Percentiles rank a stretch among this genome's conserved stretches.
Conservation (phyloP, 2,797 vertebrate genomes). For the Dipus sagitta region DNA sequence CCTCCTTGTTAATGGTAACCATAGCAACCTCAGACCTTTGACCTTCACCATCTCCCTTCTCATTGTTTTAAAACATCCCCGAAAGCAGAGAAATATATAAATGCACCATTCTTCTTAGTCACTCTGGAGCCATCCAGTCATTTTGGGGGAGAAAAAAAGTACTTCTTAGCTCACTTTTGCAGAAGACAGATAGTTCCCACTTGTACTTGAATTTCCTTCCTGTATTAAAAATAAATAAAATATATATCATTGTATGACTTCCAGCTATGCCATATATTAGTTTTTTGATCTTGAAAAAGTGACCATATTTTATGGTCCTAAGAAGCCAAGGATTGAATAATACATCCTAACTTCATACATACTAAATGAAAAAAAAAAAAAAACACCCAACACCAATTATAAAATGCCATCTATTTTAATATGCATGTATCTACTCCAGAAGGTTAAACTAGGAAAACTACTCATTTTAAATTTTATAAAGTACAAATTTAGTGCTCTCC, state of each 20-base stretch:
- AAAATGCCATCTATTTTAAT: slow-evolving; percentile 41
- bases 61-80: slow-evolving; percentile 35
- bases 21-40: background rate
- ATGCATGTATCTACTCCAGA: background rate
- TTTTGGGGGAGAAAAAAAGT: background rate
- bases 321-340: slow-evolving; percentile 5
- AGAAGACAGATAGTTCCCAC: background rate
- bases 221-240: slow-evolving; percentile 47
- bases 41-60: background rate
- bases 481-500: background rate
- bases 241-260: background rate
- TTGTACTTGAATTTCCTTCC: slow-evolving; percentile 25
- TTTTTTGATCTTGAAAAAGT: background rate
- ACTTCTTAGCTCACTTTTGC: background rate
- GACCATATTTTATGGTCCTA: slow-evolving; percentile 43
- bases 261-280: background rate
- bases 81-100: slow-evolving; percentile 17
- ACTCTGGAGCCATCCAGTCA: background rate
- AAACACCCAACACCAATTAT: background rate
- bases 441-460: slow-evolving; percentile 41
- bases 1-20: background rate
- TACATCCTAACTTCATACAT: background rate
- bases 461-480: slow-evolving; percentile 59
- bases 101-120: slow-evolving; percentile 2
- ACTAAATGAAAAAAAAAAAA: slow-evolving; percentile 12